Percentiles rank a stretch among this genome's conserved stretches.
Conservation (phyloP, 2,797 vertebrate genomes). For the Etheostoma nigrum region DNA sequence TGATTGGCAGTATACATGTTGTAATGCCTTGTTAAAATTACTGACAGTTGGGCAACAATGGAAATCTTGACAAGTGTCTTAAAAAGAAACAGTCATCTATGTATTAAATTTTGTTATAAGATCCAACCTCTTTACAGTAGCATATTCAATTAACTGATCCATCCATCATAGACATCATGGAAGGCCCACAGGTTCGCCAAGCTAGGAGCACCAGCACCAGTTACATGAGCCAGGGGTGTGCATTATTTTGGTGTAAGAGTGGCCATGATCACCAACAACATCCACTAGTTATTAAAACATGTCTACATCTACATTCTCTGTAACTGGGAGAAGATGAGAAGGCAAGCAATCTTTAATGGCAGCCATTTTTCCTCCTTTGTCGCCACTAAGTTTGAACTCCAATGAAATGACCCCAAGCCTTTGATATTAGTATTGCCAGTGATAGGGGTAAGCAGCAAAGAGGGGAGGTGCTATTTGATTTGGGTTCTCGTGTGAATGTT, state of each 20-base stretch:
- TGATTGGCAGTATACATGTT: constrained; percentile 25
- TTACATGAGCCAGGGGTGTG: neutral
- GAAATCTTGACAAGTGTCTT: constrained; percentile 9
- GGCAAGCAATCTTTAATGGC: neutral
- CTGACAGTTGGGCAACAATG: constrained; percentile 37
- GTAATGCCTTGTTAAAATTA: constrained; percentile 56
- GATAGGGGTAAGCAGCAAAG: neutral
- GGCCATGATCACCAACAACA: neutral
- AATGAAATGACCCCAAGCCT: constrained; percentile 2
- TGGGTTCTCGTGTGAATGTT: neutral
- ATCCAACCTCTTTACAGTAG: neutral
- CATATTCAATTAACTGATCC: neutral
- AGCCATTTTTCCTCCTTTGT: neutral
- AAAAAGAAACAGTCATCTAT: constrained; percentile 2
- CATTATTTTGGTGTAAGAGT: constrained; percentile 9
- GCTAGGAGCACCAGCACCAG: neutral
- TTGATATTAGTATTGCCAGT: neutral
- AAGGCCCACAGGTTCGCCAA: neutral
- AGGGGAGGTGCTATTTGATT: neutral
- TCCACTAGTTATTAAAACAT: neutral
- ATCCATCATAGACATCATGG: neutral
- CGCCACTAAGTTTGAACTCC: constrained; percentile 2
- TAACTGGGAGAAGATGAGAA: neutral
- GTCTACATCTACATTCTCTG: neutral
- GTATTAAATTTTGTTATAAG: constrained; percentile 1